Evolutionary conservation across 2,797 vertebrate species (phyloP).

Genomic region (Dicrostonyx torquatus): DNA sequence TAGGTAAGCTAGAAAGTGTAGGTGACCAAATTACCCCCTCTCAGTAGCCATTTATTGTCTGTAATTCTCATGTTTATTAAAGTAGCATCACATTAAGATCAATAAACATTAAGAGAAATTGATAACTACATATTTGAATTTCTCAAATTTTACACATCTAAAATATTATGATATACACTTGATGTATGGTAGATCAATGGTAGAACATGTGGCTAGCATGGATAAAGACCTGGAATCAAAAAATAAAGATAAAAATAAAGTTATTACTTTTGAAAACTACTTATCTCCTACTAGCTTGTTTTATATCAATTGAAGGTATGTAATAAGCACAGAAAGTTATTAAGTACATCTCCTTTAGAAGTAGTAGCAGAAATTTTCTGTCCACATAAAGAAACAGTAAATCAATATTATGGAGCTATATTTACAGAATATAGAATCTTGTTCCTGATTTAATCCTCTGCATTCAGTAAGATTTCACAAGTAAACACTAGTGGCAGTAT

Average conservation of each 20-base stretch:
- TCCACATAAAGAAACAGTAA: background rate
- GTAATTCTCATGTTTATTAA: background rate
- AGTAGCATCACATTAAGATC: background rate
- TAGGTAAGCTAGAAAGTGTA: background rate
- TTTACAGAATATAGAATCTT: slow-evolving; percentile 20
- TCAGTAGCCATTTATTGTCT: background rate
- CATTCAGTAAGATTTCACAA: slow-evolving; percentile 13
- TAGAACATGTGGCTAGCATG: background rate
- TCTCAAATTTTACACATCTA: slow-evolving; percentile 15
- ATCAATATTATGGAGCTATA: background rate
- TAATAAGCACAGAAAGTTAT: background rate
- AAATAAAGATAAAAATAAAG: background rate
- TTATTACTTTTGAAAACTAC: background rate
- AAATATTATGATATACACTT: background rate
- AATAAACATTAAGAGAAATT: background rate
- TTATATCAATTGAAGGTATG: background rate
- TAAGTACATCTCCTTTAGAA: background rate
- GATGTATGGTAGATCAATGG: background rate
- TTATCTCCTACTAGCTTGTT: background rate
- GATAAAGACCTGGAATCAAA: background rate
- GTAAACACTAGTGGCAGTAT: background rate
- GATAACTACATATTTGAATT: background rate
- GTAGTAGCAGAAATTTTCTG: background rate
- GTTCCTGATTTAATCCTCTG: slow-evolving; percentile 50
- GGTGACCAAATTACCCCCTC: background rate